These are phyloP conservation scores for Bombus confusus DNA, from an alignment of 1,140 invertebrate genomes.

Conservation along the genomic window DNA sequence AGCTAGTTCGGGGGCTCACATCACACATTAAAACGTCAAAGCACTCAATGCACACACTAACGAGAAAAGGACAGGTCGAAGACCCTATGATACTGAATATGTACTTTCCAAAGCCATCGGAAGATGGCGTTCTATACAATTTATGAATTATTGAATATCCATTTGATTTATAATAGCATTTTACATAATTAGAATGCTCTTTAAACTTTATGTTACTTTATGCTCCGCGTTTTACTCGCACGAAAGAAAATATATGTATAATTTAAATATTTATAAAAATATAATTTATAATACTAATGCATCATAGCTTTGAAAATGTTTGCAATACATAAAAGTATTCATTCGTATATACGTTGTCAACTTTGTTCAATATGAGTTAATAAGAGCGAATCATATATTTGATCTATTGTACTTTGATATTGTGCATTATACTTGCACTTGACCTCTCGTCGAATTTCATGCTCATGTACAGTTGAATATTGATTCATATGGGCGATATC, in stretches of 20 bases:
- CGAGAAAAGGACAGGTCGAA: slow-evolving; percentile 31
- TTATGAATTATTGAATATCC: slow-evolving; percentile 12
- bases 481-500: slow-evolving; percentile 31
- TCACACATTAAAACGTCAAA: slow-evolving; percentile 30
- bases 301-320: neutral
- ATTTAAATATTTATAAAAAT: neutral
- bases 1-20: neutral
- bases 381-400: slow-evolving; percentile 10
- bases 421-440: slow-evolving; percentile 30
- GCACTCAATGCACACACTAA: slow-evolving; percentile 1
- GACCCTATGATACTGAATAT: slow-evolving; percentile 29
- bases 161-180: neutral
- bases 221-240: neutral
- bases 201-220: neutral
- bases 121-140: slow-evolving; percentile 30
- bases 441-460: slow-evolving; percentile 27
- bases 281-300: neutral
- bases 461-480: slow-evolving; percentile 19
- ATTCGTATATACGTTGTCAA: too few relatives aligned
- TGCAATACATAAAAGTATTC: neutral
- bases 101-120: slow-evolving; percentile 13
- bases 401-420: slow-evolving; percentile 19
- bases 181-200: neutral
- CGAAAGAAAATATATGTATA: too few relatives aligned
- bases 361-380: neutral